These are phyloP conservation scores for Opisthograptis luteolata DNA, from an alignment of 2,888 invertebrate genomes.

Conservation along the genomic window DNA sequence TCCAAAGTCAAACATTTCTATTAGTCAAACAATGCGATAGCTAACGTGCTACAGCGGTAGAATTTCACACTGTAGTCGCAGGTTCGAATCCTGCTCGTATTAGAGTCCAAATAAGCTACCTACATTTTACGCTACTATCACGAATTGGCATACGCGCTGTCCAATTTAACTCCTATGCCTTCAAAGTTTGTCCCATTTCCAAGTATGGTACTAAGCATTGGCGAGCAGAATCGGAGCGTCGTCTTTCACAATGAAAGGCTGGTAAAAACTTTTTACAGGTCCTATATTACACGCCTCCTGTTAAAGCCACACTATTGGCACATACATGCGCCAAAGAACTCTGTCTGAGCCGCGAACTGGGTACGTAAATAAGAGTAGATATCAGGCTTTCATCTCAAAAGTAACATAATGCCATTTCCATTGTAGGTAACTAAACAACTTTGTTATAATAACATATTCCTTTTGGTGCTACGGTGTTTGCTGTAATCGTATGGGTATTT, in stretches of 20 bases:
- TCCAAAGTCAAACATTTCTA: too few relatives aligned
- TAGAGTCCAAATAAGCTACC: too few relatives aligned
- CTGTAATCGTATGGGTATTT: neutral
- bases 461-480: slow-evolving; percentile 1
- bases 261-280: slow-evolving; percentile 84
- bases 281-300: slow-evolving; percentile 93
- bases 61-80: neutral
- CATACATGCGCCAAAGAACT: slow-evolving; percentile 97
- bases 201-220: slow-evolving; percentile 6
- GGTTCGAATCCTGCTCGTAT: neutral
- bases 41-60: too few relatives aligned
- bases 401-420: neutral
- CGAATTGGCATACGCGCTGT: neutral
- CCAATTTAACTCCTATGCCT: slow-evolving; percentile 22
- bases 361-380: slow-evolving; percentile 57
- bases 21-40: too few relatives aligned
- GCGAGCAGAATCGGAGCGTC: slow-evolving; percentile 23
- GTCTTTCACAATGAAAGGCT: slow-evolving; percentile 30
- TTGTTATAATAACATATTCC: neutral
- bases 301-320: slow-evolving; percentile 90
- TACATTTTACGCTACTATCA: too few relatives aligned
- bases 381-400: slow-evolving; percentile 7
- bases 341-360: slow-evolving; percentile 97
- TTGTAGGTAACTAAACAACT: neutral
- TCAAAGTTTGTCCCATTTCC: slow-evolving; percentile 15